phyloP scores from a whole-genome alignment of 2,797 vertebrate genomes.

The Perodicticus potto region DNA sequence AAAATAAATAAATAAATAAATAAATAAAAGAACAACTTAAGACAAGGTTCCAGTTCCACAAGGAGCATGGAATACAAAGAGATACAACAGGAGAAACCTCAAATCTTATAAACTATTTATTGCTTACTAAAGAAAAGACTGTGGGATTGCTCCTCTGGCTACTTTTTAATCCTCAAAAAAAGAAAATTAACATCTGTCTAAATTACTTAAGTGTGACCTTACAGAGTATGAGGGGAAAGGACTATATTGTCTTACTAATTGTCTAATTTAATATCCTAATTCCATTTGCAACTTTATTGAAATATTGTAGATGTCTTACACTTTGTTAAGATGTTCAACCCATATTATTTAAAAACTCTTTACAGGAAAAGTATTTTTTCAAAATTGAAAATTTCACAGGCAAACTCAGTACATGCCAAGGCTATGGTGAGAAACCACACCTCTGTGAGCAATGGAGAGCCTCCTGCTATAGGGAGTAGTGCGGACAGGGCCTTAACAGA shows the following conservation, averaged over 20 bases:
- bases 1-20: too few relatives aligned
- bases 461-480: background rate
- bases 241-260: constrained; percentile 30
- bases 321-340: constrained; percentile 32
- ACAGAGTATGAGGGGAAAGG: background rate
- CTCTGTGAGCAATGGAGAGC: background rate
- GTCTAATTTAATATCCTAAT: constrained; percentile 43
- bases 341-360: constrained; percentile 41
- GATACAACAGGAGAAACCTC: background rate
- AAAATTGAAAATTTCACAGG: constrained; percentile 58
- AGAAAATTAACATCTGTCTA: background rate
- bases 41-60: background rate
- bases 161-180: constrained; percentile 33
- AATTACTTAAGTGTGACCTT: constrained; percentile 46
- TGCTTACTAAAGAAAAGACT: constrained; percentile 17
- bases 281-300: background rate
- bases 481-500: background rate
- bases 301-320: constrained; percentile 34
- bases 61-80: background rate
- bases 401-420: constrained; percentile 44
- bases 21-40: background rate
- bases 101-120: constrained; percentile 1
- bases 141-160: background rate
- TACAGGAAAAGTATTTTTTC: background rate
- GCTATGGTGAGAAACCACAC: background rate